These are phyloP conservation scores for Silurus asotus DNA, from an alignment of 2,113 vertebrate species.

Conservation along the genomic window DNA sequence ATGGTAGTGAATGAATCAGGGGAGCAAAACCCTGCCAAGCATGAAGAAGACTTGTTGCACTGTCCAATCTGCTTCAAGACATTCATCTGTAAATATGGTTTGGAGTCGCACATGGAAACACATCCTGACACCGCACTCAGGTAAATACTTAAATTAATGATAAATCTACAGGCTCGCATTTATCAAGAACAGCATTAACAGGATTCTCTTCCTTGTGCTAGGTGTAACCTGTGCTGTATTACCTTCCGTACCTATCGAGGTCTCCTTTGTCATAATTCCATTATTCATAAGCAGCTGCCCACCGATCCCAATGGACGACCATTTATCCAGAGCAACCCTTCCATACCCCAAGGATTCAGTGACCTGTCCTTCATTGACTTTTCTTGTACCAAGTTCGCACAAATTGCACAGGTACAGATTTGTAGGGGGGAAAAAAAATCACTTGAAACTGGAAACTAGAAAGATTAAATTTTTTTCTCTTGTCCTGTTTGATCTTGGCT, in stretches of 20 bases:
- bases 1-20: slow-evolving; percentile 63
- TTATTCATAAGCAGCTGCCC: slow-evolving; percentile 91
- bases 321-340: slow-evolving; percentile 98
- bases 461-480: not conserved
- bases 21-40: slow-evolving; percentile 60
- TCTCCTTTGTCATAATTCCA: slow-evolving; percentile 88
- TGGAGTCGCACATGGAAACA: slow-evolving; percentile 93
- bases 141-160: slow-evolving; percentile 58
- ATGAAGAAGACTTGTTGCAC: slow-evolving; percentile 80
- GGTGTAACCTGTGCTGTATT: slow-evolving; percentile 93
- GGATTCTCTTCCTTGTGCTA: slow-evolving; percentile 54
- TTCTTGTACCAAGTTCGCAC: slow-evolving; percentile 92
- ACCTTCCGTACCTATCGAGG: slow-evolving; percentile 93
- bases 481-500: not conserved
- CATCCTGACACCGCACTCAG: slow-evolving; percentile 90
- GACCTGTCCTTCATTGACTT: slow-evolving; percentile 98
- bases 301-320: slow-evolving; percentile 86
- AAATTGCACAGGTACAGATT: slow-evolving; percentile 88
- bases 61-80: slow-evolving; percentile 95
- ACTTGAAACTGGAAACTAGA: not conserved
- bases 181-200: not conserved
- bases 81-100: slow-evolving; percentile 87
- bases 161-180: not conserved
- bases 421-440: not conserved
- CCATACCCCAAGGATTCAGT: slow-evolving; percentile 93